These are phyloP conservation scores for Pseudomyrmex dendroicus DNA, from an alignment of 1,140 invertebrate genomes.

Conservation along the genomic window DNA sequence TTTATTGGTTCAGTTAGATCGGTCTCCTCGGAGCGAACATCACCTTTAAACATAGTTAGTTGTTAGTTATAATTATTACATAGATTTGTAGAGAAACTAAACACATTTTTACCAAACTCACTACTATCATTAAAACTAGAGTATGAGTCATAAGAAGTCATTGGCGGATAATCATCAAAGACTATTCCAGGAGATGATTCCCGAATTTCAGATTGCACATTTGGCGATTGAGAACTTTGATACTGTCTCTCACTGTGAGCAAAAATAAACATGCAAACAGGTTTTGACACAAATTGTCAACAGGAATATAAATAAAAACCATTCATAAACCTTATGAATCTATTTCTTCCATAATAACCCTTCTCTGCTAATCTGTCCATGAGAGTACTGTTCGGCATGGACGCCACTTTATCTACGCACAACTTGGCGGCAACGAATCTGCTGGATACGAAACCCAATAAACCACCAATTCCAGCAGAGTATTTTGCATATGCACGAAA, in stretches of 20 bases:
- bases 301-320: not conserved
- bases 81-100: not conserved
- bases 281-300: no score
- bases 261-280: not conserved
- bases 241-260: not conserved
- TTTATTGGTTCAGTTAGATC: constrained; percentile 22
- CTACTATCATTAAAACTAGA: constrained; percentile 30
- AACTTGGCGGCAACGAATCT: not conserved
- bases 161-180: constrained; percentile 16
- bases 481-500: constrained; percentile 8
- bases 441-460: not conserved
- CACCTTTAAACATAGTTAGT: constrained; percentile 22
- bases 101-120: constrained; percentile 14
- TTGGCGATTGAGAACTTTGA: no score
- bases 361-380: not conserved
- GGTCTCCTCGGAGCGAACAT: not conserved
- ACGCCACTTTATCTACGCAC: constrained; percentile 4
- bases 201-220: not conserved
- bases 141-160: constrained; percentile 22
- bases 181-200: not conserved
- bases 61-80: not conserved
- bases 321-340: not conserved
- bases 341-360: not conserved
- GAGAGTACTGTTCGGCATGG: constrained; percentile 38
- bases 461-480: not conserved